Evolutionary conservation across 2,797 vertebrate genomes (phyloP).

Genomic region (Onychomys arenicola): DNA sequence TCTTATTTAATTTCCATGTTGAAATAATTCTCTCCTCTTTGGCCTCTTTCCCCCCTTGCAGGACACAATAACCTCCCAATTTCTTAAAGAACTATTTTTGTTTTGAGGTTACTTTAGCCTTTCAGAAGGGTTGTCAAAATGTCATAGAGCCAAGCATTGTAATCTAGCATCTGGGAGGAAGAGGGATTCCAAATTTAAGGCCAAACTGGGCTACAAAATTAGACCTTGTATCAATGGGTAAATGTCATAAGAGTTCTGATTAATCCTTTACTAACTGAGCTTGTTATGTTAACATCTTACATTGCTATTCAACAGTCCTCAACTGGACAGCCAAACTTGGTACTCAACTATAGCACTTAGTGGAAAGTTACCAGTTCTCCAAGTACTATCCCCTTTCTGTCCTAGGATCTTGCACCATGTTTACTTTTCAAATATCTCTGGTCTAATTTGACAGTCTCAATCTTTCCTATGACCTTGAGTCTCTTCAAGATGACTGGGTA

Average conservation of each 20-base stretch:
- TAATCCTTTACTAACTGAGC: background rate
- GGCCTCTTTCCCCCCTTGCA: background rate
- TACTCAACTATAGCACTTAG: background rate
- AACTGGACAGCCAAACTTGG: background rate
- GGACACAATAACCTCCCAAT: background rate
- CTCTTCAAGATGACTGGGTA: background rate
- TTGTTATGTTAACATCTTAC: conserved; percentile 3
- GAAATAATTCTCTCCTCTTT: background rate
- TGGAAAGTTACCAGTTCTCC: conserved; percentile 20
- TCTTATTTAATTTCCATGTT: background rate
- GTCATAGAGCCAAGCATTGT: background rate
- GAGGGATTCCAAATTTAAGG: background rate
- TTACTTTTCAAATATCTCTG: background rate
- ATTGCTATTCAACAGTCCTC: background rate
- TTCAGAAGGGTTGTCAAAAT: conserved; percentile 45
- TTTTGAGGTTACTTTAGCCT: conserved; percentile 7
- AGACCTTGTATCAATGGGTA: background rate
- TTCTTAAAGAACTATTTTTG: background rate
- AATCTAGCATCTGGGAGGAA: background rate
- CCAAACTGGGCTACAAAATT: background rate
- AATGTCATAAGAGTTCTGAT: background rate
- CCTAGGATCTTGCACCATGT: background rate
- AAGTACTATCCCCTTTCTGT: background rate
- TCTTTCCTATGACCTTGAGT: background rate
- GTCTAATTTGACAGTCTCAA: background rate